Evolutionary conservation across 2,797 vertebrate species (phyloP), one percentile per base, ranked within the genome.

Genomic region (Benthosema pterotum): DNA sequence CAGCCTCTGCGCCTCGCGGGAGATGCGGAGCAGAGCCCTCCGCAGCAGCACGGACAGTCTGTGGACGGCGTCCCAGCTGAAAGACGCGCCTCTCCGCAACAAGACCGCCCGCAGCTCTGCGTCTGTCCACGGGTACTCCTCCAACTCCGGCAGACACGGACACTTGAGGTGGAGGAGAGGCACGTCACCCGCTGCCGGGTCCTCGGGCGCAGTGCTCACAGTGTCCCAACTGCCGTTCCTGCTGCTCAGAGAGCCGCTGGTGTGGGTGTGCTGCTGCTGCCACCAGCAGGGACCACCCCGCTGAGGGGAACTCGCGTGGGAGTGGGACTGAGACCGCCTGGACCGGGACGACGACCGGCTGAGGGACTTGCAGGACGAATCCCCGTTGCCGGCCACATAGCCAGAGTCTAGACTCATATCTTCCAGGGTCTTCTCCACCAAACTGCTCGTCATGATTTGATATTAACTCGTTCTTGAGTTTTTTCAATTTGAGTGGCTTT

Each of bases 201-300:
- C 88, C 67, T 97, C 96, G 0, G 94, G 94, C 68, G 95, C 91
- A 1, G 95, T 88, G 89, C 93, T 95, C 63, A 96, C 95, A 11
- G 96, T 96, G 87, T 98, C 96, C 96, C 96, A 98, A 92, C 95
- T 98, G 88, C 94, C 94, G 65, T 95, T 94, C 65, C 97, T 87
- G 90, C 95, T 96, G 90, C 88, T 92, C 90, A 96, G 93, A 72
- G 95, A 96, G 70, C 93, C 95, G 17, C 93, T 89, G 50, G 28
- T 38, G 8, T 38, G 32, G 32, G 22, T 25, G 22, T 25, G 22
- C 22, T 38, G 32, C 32, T 86, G 91, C 84, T 89, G 94, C 94
- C 95, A 94, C 93, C 95, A 93, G 76, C 87, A 83, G 14, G 92
- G 92, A 25, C 22, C 22, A 25, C 22, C 22, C 72, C 94, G 90